Base-by-base conservation (phyloP, 1,140 invertebrate genomes). In the Agrilus planipennis region DNA sequence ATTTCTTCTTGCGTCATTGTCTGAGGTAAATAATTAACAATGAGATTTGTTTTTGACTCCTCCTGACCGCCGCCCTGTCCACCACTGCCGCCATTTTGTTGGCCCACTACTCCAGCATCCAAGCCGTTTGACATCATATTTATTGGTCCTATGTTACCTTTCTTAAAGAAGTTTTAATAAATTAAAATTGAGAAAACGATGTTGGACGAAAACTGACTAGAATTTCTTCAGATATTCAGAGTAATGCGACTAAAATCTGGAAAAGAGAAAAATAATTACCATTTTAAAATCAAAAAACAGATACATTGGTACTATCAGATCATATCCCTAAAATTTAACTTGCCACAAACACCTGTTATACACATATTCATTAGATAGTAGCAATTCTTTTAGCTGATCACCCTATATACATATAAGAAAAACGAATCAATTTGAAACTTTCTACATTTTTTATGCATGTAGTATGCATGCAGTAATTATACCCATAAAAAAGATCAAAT, bases 1-100 rank as follows among this genome's bases (percentile, higher is more conserved):
- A 98, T 96, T 65, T 99, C 94, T 64, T 99, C 95, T 68, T 99
- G 95, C 18, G 91, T 95, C 96, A 99, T 99, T 40, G 88, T 95
- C 70, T 99, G 95, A 32, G 95, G 95, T 58, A 99, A 73, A 68
- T 99, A 99, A 68, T 99, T 99, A 50, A 99, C 94, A 62, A 99
- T 99, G 47, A 99, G 77, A 72, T 99, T 99, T 34, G 89, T 94
- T 72, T 95, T 96, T 46, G 84, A 89, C 65, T 93, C 89, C 69
- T 91, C 88, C 52, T 80, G 75, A 51, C 78, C 76, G 40, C 68
- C 71, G 16, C 65, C 65, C 55, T 81, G 72, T 60, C 81, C 72
- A 50, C 79, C 72, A 63, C 78, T 71, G 55, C 70, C 70, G 54
- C 76, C 74, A 44, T 76, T 76, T 63, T 79, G 79, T 60, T 78